Percentiles rank a stretch among this genome's conserved stretches.
Evolutionary conservation across 2,888 invertebrate genomes (phyloP).

Genomic region (Drosophila antonietae): DNA sequence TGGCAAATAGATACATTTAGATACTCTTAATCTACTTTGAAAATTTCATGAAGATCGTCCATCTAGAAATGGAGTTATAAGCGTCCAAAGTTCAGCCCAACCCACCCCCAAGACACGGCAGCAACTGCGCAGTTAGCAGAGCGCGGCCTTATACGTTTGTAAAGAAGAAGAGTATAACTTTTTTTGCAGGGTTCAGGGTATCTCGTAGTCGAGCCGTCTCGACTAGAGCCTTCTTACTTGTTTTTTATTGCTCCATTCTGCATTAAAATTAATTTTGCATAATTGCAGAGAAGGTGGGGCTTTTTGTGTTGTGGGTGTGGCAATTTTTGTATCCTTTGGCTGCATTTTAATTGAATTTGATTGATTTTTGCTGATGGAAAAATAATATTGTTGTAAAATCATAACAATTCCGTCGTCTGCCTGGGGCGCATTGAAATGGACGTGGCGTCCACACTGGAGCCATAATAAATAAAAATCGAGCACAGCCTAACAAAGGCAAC

Average conservation of each 20-base stretch:
- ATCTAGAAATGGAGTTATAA: too few relatives aligned
- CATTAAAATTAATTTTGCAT: slow-evolving; percentile 65
- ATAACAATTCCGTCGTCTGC: slow-evolving; percentile 45
- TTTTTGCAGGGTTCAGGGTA: too few relatives aligned
- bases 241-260: slow-evolving; percentile 17
- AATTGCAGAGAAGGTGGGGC: slow-evolving; percentile 50
- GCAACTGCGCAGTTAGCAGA: too few relatives aligned
- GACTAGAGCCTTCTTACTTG: too few relatives aligned
- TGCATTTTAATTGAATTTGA: slow-evolving; percentile 77
- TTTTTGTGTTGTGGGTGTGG: slow-evolving; percentile 31
- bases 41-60: too few relatives aligned
- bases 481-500: slow-evolving; percentile 42
- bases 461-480: slow-evolving; percentile 24
- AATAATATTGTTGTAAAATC: slow-evolving; percentile 80
- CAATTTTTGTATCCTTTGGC: slow-evolving; percentile 54
- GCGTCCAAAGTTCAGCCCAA: too few relatives aligned
- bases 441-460: slow-evolving; percentile 24
- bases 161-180: too few relatives aligned
- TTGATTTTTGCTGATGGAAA: slow-evolving; percentile 79
- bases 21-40: too few relatives aligned
- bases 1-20: too few relatives aligned
- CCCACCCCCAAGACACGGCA: too few relatives aligned
- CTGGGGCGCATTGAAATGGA: slow-evolving; percentile 1
- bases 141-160: too few relatives aligned
- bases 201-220: too few relatives aligned